phyloP scores from a whole-genome alignment of 2,797 vertebrate genomes.

The Graptemys geographica region DNA sequence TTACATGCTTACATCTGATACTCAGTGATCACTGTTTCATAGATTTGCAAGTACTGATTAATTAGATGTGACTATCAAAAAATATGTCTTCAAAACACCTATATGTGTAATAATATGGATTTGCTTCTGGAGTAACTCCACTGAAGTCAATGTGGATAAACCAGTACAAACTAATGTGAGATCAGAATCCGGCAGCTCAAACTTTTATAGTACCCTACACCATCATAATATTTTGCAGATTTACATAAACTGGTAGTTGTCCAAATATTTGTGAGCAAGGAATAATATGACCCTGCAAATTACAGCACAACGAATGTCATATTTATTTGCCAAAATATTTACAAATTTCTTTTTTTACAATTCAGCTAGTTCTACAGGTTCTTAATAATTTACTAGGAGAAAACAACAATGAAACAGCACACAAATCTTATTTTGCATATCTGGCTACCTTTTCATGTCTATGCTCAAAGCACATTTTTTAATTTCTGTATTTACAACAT shows the following conservation, averaged over 20 bases:
- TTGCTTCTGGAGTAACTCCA: not conserved
- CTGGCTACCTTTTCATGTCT: not conserved
- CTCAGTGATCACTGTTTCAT: not conserved
- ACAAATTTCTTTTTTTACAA: not conserved
- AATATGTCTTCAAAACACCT: not conserved
- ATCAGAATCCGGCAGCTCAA: not conserved
- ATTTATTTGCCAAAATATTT: not conserved
- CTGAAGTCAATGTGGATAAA: not conserved
- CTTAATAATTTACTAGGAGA: not conserved
- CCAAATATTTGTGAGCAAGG: not conserved
- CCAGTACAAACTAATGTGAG: not conserved
- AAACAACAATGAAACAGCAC: not conserved
- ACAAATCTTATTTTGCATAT: not conserved
- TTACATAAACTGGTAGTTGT: not conserved
- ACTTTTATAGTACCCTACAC: not conserved
- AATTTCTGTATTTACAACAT: not conserved
- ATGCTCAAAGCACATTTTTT: not conserved
- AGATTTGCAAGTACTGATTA: not conserved
- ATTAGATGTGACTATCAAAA: accelerated
- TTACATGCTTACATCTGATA: not conserved
- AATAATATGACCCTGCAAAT: not conserved
- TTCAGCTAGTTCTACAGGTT: not conserved
- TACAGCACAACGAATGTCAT: not conserved
- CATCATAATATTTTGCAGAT: not conserved
- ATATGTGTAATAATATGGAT: not conserved